Percentiles rank a stretch among this genome's conserved stretches.
Evolutionary conservation across 2,888 invertebrate species (phyloP).

Genomic region (Oligia strigilis): DNA sequence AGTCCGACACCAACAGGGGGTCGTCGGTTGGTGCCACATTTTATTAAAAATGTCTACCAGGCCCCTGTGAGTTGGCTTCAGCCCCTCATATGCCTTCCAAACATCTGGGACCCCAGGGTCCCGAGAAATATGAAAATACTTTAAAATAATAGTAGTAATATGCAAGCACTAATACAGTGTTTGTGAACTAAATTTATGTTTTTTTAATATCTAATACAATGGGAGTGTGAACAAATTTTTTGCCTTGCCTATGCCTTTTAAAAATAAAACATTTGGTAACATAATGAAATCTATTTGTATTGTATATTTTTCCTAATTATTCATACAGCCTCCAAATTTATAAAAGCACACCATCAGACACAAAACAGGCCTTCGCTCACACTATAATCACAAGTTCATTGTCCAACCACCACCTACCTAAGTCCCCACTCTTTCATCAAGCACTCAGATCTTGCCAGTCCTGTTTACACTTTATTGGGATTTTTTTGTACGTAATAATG

Average conservation of each 20-base stretch:
- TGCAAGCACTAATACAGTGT: neutral
- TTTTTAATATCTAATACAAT: neutral
- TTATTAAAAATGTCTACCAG: too few species aligned
- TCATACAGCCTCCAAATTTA: neutral
- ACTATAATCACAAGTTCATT: neutral
- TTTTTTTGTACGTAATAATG: neutral
- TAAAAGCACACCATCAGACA: neutral
- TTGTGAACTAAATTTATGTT: neutral
- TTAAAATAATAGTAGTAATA: neutral
- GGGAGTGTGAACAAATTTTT: neutral
- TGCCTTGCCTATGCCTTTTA: too few species aligned
- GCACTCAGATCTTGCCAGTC: neutral
- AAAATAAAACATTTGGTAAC: constrained; percentile 2
- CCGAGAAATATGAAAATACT: neutral
- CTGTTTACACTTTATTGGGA: neutral
- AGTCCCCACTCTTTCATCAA: too few species aligned
- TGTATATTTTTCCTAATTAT: neutral
- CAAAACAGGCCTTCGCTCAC: neutral
- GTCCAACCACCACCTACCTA: neutral
- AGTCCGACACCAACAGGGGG: too few species aligned
- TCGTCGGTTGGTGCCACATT: too few species aligned
- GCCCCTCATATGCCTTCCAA: too few species aligned
- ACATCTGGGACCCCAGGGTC: too few species aligned
- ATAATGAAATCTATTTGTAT: neutral
- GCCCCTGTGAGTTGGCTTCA: too few species aligned